Base-by-base conservation (phyloP, 2,113 vertebrate species). In the Smithornis capensis region DNA sequence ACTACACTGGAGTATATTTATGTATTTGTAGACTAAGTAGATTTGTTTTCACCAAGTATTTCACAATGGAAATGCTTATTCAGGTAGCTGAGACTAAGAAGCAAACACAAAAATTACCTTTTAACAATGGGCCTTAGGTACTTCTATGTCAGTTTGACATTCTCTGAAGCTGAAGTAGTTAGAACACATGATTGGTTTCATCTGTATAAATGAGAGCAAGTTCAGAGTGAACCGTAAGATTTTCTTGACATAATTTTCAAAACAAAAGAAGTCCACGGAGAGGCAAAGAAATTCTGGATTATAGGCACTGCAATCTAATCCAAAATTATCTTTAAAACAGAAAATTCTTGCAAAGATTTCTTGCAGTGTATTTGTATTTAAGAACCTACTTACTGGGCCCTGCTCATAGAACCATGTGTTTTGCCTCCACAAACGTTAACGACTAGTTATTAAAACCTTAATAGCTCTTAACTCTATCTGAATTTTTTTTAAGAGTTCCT, bases 151-250 rank as follows among this genome's bases (percentile, higher is more conserved):
- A 71, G 29, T 59, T n/a, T 14, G 29, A 57, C 45, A n/a, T 11
- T 0, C 0, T 11, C 19, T 90, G 49, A 79, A 50, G 38, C 19
- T 59, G 5, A 5, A 25, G 9, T 2, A 59, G 9, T 13, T 25
- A 27, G 28, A 82, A 60, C 4, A 17, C 19, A 14, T 4, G 9
- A 35, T 2, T 3, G 6, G 14, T 6, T 63, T 33, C 47, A 24
- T 6, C 21, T 19, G 1, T 0, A 0, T 29, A 63, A 89, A 55
- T 0, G 0, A 37, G 9, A 73, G 5, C 23, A 42, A 40, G 4
- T 31, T 50, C 44, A n/a, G 2, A 29, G 11, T 0, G 5, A 78
- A n/a, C 38, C 1, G 0, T 45, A 24, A 65, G 19, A 33, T 9
- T 40, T 10, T 12, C 10, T 4, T 21, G 10, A 12, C 19, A 14